Evolutionary conservation across 2,797 vertebrate species (phyloP).

Genomic region (Peromyscus melanophrys): DNA sequence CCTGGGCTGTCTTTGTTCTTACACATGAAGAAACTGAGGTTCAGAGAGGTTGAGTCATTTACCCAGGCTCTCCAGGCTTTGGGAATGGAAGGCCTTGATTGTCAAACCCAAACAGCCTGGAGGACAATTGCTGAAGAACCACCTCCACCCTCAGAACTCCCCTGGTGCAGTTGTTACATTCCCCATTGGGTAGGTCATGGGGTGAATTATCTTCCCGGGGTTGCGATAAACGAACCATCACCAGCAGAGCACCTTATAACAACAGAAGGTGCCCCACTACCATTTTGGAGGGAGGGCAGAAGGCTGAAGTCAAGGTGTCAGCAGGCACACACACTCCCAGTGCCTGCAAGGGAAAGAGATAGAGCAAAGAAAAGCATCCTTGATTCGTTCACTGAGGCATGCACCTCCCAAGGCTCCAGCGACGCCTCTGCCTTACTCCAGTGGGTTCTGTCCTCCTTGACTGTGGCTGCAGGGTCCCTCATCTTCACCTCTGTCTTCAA

Average conservation of each 20-base stretch:
- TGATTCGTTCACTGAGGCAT: background rate
- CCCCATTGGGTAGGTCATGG: background rate
- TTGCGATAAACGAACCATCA: background rate
- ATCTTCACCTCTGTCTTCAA: background rate
- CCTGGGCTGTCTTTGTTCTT: background rate
- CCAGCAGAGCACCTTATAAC: background rate
- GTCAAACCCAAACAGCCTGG: background rate
- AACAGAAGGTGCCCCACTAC: background rate
- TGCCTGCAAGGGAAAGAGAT: background rate
- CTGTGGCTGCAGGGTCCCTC: background rate
- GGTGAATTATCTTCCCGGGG: background rate
- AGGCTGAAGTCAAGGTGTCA: background rate
- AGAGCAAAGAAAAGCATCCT: background rate
- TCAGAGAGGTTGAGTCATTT: background rate
- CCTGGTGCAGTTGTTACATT: background rate
- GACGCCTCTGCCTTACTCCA: background rate
- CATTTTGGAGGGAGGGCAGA: background rate
- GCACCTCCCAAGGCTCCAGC: background rate
- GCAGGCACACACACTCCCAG: background rate
- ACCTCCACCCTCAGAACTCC: background rate
- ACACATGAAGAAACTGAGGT: background rate
- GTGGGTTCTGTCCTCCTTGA: background rate
- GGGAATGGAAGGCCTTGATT: background rate
- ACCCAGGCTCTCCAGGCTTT: background rate
- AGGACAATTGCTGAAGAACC: background rate